A percentile compares a stretch with the other conserved stretches of the same genome.
Evolutionary conservation across 1,140 invertebrate genomes (phyloP).

Genomic region (Drosophila ambigua): DNA sequence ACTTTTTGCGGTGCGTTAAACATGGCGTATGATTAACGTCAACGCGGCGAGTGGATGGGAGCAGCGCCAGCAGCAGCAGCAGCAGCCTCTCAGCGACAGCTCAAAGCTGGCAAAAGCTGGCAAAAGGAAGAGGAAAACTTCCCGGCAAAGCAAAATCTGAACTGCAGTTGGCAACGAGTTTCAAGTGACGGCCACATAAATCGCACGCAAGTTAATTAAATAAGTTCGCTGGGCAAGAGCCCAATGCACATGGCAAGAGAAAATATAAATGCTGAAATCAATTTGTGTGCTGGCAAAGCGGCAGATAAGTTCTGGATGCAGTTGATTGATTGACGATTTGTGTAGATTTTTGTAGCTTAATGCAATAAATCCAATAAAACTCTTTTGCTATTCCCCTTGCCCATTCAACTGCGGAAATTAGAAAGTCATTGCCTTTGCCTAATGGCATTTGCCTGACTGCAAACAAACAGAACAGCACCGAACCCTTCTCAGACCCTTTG

Average conservation of each 20-base stretch:
- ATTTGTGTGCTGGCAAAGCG: neutral
- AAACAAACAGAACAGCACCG: constrained; percentile 1
- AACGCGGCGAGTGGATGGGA: constrained; percentile 40
- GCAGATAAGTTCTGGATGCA: constrained; percentile 9
- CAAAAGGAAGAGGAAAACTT: constrained; percentile 32
- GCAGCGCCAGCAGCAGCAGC: constrained; percentile 6
- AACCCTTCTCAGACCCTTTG: constrained; percentile 1
- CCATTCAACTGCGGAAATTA: constrained; percentile 23
- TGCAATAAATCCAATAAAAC: constrained; percentile 7
- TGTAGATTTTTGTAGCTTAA: too few relatives aligned
- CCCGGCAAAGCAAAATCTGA: constrained; percentile 35
- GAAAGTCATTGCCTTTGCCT: constrained; percentile 21
- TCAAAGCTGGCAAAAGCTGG: constrained; percentile 18
- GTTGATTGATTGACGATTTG: too few relatives aligned
- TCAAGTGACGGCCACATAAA: constrained; percentile 38
- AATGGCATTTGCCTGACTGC: constrained; percentile 12
- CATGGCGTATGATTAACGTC: constrained; percentile 81
- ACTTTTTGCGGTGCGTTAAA: constrained; percentile 66
- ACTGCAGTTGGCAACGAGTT: constrained; percentile 52
- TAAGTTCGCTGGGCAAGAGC: constrained; percentile 25
- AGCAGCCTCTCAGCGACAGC: constrained; percentile 35
- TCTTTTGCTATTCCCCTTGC: too few relatives aligned
- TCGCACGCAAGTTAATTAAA: constrained; percentile 46
- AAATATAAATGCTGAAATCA: neutral
- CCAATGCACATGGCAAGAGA: neutral